Base-by-base conservation (phyloP, 2,797 vertebrate species). In the Galagoides demidoff region DNA sequence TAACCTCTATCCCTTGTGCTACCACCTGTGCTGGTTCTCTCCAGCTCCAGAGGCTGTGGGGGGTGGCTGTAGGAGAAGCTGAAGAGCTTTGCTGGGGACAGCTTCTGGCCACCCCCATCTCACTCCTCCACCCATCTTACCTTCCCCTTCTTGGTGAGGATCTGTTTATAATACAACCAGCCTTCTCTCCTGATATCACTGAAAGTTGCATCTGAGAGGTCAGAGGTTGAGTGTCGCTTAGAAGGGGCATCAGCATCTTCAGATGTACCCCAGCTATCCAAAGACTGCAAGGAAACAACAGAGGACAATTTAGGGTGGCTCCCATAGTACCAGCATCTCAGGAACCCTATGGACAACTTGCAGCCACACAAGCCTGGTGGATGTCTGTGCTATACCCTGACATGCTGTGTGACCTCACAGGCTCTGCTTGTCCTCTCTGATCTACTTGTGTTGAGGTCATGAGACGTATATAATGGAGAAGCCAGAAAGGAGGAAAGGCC, bases 91-190 rank as follows among this genome's bases (percentile, higher is more conserved):
- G 39, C 68, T 7, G 49, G 71, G 55, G 78, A 71, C 85, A 52
- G 76, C 85, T 31, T 64, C 49, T 39, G 5, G 81, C 14, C 71
- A 68, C 55, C 73, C 77, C 37, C 16, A n/a, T 8, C 77, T 70
- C 79, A 14, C 16, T 49, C 49, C 29, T 34, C 20, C 25, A 9
- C 23, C 84, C 78, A 14, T 4, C 93, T 89, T 98, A 99, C 99
- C 99, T 99, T 99, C 97, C 99, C 99, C 99, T 99, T 99, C 98
- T 99, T 99, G 25, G 99, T 99, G 98, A 99, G 99, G 98, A 99
- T 99, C 97, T 99, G 99, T 97, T 99, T 99, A 98, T 99, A 99
- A 98, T 99, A 99, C 97, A 99, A 98, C 99, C 99, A 99, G 96
- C 99, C 99, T 98, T 99, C 99, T 96, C 98, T 99, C 97, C 99